Percentiles rank a stretch among this genome's conserved stretches.
These are phyloP conservation scores for Cantharis rustica DNA, from an alignment of 2,888 invertebrate genomes.

Conservation along the genomic window DNA sequence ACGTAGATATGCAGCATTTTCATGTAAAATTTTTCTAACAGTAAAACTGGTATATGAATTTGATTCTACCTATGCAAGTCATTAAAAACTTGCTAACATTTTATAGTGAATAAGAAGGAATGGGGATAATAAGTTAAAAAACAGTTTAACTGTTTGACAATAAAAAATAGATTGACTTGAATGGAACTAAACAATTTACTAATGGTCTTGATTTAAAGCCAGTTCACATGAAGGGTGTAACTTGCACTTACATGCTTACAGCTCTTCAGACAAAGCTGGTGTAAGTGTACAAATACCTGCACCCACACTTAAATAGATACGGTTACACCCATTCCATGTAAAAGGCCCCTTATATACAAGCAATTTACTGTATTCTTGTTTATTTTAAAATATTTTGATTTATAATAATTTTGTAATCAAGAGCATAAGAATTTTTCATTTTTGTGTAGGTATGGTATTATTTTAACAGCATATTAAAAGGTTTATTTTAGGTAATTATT, in stretches of 20 bases:
- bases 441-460: not conserved
- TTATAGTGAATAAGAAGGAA: not conserved
- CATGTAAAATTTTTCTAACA: not conserved
- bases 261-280: no score
- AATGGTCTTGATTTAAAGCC: no score
- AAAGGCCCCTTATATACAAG: no score
- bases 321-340: no score
- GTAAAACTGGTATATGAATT: not conserved
- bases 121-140: not conserved
- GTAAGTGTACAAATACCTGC: no score
- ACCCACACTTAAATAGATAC: no score
- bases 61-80: not conserved
- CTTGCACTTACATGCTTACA: no score
- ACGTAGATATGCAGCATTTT: not conserved
- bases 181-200: no score
- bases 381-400: no score
- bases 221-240: no score
- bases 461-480: not conserved
- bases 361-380: no score
- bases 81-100: not conserved
- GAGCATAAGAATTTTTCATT: not conserved
- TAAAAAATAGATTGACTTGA: not conserved
- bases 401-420: not conserved
- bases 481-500: not conserved
- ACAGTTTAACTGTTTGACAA: not conserved